Conservation (phyloP, 2,113 vertebrate genomes). For the Spea multiplicata region DNA sequence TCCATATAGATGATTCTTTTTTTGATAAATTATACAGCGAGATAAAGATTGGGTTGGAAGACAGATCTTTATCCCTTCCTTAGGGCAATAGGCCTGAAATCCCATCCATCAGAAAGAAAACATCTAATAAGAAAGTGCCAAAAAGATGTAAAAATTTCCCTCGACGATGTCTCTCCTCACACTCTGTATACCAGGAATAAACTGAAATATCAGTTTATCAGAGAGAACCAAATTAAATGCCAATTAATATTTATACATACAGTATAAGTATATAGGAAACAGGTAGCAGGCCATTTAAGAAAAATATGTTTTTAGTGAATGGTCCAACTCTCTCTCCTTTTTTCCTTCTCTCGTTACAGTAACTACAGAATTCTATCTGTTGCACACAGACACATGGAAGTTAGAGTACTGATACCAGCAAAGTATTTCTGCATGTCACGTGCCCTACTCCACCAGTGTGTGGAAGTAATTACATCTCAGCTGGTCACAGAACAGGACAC, state of each 20-base stretch:
- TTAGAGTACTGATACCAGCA: neutral
- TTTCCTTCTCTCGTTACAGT: too few relatives aligned
- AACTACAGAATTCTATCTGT: too few relatives aligned
- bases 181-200: too few relatives aligned
- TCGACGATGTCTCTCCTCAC: neutral
- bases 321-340: too few relatives aligned
- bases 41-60: conserved; percentile 16
- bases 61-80: neutral
- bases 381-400: neutral
- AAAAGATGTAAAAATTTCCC: conserved; percentile 15
- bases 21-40: conserved; percentile 14
- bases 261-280: too few relatives aligned
- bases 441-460: neutral
- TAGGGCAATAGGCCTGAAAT: conserved; percentile 13
- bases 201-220: too few relatives aligned
- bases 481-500: conserved; percentile 25
- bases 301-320: too few relatives aligned
- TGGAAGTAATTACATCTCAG: conserved; percentile 36
- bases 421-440: neutral
- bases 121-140: conserved; percentile 7
- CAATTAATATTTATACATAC: too few relatives aligned
- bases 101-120: neutral
- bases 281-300: too few relatives aligned
- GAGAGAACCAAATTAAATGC: too few relatives aligned
- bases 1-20: conserved; percentile 6